Conservation (phyloP, 2,888 invertebrate genomes). For the Meteorus colon region DNA sequence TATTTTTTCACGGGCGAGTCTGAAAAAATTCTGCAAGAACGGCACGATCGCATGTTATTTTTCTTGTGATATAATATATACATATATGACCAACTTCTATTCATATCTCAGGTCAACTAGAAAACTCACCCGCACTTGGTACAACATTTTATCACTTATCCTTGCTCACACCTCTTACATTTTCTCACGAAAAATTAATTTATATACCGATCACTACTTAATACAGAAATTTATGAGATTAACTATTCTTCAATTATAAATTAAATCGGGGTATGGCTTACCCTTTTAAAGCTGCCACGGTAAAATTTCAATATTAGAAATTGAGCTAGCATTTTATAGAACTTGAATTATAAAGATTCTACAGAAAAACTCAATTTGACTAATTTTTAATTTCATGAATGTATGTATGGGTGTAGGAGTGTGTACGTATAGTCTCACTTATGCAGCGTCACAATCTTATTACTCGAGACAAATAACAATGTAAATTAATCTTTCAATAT, state of each 20-base stretch:
- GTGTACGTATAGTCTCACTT: neutral
- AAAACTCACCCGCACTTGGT: constrained; percentile 55
- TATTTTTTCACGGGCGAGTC: constrained; percentile 35
- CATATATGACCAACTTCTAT: constrained; percentile 7
- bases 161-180: neutral
- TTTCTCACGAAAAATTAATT: neutral
- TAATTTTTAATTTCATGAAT: neutral
- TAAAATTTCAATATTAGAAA: constrained; percentile 50
- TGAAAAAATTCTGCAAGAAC: constrained; percentile 56
- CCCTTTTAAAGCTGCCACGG: constrained; percentile 61
- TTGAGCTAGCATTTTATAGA: constrained; percentile 34
- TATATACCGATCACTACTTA: neutral
- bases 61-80: constrained; percentile 18
- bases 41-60: constrained; percentile 51
- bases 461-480: constrained; percentile 59
- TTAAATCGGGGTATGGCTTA: constrained; percentile 55
- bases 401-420: neutral
- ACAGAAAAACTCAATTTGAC: neutral
- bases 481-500: constrained; percentile 50
- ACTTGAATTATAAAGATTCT: constrained; percentile 36
- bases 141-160: neutral
- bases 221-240: constrained; percentile 6
- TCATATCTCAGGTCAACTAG: constrained; percentile 55
- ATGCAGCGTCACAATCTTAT: constrained; percentile 50
- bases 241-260: neutral